Base-by-base conservation (phyloP, 2,888 invertebrate genomes). In the Drosophila prostipennis region DNA sequence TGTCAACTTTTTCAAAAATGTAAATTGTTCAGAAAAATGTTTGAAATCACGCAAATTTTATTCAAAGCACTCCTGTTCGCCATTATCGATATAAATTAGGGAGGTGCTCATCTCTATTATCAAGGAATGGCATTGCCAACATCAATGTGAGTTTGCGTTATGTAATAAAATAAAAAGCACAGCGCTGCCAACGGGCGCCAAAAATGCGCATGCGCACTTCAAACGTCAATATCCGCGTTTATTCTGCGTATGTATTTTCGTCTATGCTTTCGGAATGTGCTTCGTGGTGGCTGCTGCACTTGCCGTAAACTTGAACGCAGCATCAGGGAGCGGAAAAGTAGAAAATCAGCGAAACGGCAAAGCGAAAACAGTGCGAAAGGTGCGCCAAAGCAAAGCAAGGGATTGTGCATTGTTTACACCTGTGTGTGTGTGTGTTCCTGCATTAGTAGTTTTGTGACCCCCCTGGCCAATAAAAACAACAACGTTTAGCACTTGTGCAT, bases 131-230 rank as follows among this genome's bases (percentile, higher is more conserved):
- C 34, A 68, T 77, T 83, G 72, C 72, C 78, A 82, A 58, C 39
- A 48, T 19, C 3, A 8, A 43, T 10, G 71, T 34, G 5, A 7
- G 40, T 10, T 74, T 34, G 5, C 6, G 43, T 84, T 84, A 79
- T 79, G 68, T 79, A 80, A 80, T 45, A n/a, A 46, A 36, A 59
- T 51, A 26, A 74, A 54, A 58, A 59, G 67, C 71, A 83, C 57
- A 74, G 51, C 63, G 32, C 46, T 67, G 39, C 39, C 40, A 55
- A 55, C 40, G 68, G 48, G 68, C 65, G 69, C 48, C 67, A 68
- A 55, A 68, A 59, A 75, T 39, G 60, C 77, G 82, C 82, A 72
- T 80, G 84, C 81, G 84, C 84, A 67, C 57, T 36, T 67, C 40
- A 65, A 43, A 51, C 65, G 23, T 48, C 51, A 72, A 72, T 52